phyloP scores from a whole-genome alignment of 2,797 vertebrate species.

The Anisognathus igniventris region DNA sequence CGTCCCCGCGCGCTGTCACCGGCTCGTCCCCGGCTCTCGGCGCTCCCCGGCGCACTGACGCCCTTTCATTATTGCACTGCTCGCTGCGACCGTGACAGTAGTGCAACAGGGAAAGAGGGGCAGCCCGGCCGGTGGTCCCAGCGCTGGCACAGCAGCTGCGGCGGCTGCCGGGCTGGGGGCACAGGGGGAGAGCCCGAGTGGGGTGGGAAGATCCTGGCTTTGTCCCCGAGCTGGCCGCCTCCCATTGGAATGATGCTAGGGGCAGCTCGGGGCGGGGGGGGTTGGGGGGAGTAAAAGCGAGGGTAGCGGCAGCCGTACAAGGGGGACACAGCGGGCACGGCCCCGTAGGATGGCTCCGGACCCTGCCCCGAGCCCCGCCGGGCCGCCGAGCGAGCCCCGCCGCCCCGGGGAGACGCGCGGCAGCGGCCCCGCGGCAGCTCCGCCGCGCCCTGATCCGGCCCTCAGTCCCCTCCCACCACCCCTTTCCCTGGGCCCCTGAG shows the following conservation, averaged over 20 bases:
- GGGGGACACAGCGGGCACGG: background rate
- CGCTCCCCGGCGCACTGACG: constrained; percentile 81
- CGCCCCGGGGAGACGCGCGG: background rate
- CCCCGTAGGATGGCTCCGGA: background rate
- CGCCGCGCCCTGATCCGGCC: constrained; percentile 29
- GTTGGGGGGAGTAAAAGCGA: background rate
- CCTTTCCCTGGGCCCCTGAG: constrained; percentile 71
- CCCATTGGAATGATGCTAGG: background rate
- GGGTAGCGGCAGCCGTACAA: background rate
- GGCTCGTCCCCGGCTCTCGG: background rate
- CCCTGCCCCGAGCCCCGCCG: background rate
- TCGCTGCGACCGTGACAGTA: constrained; percentile 87
- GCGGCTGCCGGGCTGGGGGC: background rate
- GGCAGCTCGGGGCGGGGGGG: background rate
- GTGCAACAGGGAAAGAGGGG: constrained; percentile 96
- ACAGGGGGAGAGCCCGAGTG: background rate
- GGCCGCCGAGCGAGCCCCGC: background rate
- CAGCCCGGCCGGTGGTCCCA: constrained; percentile 75
- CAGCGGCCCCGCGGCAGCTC: background rate
- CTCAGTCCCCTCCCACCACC: constrained; percentile 50
- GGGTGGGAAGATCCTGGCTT: background rate
- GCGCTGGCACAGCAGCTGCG: background rate
- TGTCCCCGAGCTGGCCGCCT: background rate
- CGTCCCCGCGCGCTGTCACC: background rate
- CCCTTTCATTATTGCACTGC: constrained; percentile 98